Evolutionary conservation across 2,888 invertebrate genomes (phyloP), one percentile per base, ranked within the genome.

Genomic region (Eupithecia pulchellata): DNA sequence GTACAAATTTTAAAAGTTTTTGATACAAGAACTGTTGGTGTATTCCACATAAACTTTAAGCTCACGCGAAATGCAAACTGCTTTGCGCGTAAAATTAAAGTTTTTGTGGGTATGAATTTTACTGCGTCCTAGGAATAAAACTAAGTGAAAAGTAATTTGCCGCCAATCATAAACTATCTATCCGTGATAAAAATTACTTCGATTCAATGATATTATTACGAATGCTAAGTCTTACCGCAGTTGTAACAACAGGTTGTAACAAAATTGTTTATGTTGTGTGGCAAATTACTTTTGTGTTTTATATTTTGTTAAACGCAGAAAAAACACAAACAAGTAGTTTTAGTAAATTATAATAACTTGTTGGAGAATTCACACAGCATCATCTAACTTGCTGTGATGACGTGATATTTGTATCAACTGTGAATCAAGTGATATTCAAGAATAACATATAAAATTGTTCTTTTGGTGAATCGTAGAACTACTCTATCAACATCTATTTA

Each of bases 401-500:
- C 14, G 27, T 57, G 17, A 17, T 29, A 29, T 57, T 57, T 29
- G 29, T 57, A 29, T 57, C 29, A 27, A 57, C 57, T 27, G 13
- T 57, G 20, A 57, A 11, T 29, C n/a, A 17, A 17, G 14, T 8
- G 8, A 57, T 17, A 29, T 29, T 27, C 2, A 6, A 57, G 1
- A 29, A 14, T 29, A 57, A 27, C 29, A 17, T 27, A 57, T 17
- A 61, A 36, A 36, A 25, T 61, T 32, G 60, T 57, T 32, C 32
- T 3, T 60, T 61, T 39, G 68, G 64, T 73, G 72, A 75, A 70
- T 75, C 69, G 74, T 71, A 70, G 77, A 69, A 69, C 72, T 72
- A 72, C 63, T 42, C 6, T 47, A 47, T n/a, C 9, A 20, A 47
- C 17, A 36, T n/a, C 52, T 30, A 47, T 17, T 29, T 52, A 64